Evolutionary conservation across 2,113 vertebrate genomes (phyloP).

Genomic region (Hydropotes inermis): DNA sequence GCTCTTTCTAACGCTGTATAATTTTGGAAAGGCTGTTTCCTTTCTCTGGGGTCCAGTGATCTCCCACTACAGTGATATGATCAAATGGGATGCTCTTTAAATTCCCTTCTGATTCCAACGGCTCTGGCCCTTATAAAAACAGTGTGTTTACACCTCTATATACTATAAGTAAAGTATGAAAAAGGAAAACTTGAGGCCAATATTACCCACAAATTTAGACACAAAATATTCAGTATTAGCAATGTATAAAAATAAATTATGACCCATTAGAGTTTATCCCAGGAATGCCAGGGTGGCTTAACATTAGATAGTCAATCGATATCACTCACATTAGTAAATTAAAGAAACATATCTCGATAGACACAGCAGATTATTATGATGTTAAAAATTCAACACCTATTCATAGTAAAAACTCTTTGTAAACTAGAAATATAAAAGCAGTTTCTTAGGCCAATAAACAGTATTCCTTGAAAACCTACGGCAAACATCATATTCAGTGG

Average conservation of each 20-base stretch:
- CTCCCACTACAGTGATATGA: background rate
- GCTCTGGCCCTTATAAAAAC: background rate
- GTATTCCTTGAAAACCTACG: background rate
- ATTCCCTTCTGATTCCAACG: background rate
- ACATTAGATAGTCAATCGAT: background rate
- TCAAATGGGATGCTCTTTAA: background rate
- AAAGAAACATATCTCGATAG: background rate
- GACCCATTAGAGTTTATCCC: background rate
- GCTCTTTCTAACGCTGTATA: background rate
- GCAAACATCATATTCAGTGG: background rate
- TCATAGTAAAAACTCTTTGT: background rate
- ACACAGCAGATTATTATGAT: background rate
- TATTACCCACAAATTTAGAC: background rate
- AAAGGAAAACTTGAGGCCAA: background rate
- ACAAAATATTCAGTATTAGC: background rate
- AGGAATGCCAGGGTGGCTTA: slow-evolving; percentile 26
- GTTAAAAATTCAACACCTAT: background rate
- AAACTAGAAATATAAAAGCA: background rate
- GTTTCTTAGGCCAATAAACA: slow-evolving; percentile 22
- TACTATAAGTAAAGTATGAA: background rate
- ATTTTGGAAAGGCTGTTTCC: background rate
- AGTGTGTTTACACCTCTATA: background rate
- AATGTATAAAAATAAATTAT: background rate
- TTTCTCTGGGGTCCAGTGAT: background rate
- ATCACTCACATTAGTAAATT: background rate